phyloP scores from a whole-genome alignment of 2,888 invertebrate species.

The Caenorhabditis drosophilae region DNA sequence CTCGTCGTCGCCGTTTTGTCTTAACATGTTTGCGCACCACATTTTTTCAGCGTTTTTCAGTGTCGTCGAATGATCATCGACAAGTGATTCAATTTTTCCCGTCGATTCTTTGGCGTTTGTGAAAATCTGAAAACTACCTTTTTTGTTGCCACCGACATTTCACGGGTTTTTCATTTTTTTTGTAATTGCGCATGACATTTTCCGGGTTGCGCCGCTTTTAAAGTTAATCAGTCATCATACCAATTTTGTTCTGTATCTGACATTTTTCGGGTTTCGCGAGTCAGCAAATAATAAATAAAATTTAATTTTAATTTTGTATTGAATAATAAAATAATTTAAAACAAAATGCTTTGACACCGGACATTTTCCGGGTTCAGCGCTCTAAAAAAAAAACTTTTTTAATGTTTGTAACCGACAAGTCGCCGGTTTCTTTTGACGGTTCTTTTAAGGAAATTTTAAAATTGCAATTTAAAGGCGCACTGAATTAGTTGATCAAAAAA shows the following conservation, averaged over 20 bases:
- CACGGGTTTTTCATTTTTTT: too few relatives aligned
- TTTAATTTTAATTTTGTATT: neutral
- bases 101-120: slow-evolving; percentile 18
- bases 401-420: neutral
- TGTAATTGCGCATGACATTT: too few relatives aligned
- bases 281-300: neutral
- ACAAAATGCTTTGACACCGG: neutral
- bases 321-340: neutral
- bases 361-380: neutral
- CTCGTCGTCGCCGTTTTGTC: neutral
- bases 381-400: too few relatives aligned
- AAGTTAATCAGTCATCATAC: too few relatives aligned
- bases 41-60: slow-evolving; percentile 31
- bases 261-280: too few relatives aligned
- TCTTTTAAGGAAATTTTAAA: too few relatives aligned
- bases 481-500: too few relatives aligned
- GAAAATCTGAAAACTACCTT: slow-evolving; percentile 18
- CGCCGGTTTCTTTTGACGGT: neutral
- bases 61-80: slow-evolving; percentile 14
- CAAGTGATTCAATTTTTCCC: slow-evolving; percentile 40
- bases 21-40: slow-evolving; percentile 25
- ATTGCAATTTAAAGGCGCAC: too few relatives aligned
- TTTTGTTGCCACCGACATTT: too few relatives aligned
- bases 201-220: neutral
- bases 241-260: too few relatives aligned